Evolutionary conservation across 1,140 invertebrate genomes (phyloP).

Genomic region (Thereuonema tuberculata): DNA sequence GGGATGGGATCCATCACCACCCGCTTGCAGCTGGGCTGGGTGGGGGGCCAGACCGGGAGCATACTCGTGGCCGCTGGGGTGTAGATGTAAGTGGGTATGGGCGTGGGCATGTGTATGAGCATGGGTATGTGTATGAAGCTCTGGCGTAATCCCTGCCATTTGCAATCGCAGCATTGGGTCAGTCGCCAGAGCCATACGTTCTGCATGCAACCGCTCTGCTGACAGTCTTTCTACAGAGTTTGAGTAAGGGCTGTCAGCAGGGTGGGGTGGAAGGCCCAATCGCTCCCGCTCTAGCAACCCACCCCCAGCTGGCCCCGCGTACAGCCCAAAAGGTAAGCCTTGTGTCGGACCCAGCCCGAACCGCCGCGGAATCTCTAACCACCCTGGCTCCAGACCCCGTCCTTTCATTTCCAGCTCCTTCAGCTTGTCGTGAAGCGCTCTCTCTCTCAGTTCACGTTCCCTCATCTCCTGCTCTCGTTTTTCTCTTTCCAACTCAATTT

Average conservation of each 20-base stretch:
- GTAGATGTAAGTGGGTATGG: slow-evolving; percentile 74
- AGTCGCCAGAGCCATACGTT: slow-evolving; percentile 50
- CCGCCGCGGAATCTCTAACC: slow-evolving; percentile 75
- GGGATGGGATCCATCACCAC: no score
- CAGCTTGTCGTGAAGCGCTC: slow-evolving; percentile 58
- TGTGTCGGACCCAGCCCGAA: slow-evolving; percentile 26
- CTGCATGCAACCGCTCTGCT: slow-evolving; percentile 40
- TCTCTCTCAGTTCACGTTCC: slow-evolving; percentile 67
- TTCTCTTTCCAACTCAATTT: slow-evolving; percentile 66
- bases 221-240: slow-evolving; percentile 27
- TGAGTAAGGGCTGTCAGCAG: slow-evolving; percentile 7
- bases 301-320: slow-evolving; percentile 24
- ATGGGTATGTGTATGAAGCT: slow-evolving; percentile 68
- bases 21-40: no score
- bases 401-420: slow-evolving; percentile 68
- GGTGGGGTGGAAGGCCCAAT: slow-evolving; percentile 34
- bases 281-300: slow-evolving; percentile 68
- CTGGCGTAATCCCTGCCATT: slow-evolving; percentile 64
- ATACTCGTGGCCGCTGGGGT: slow-evolving; percentile 65
- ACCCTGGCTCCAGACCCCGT: slow-evolving; percentile 63
- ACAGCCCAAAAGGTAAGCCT: slow-evolving; percentile 24
- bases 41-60: slow-evolving; percentile 32
- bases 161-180: slow-evolving; percentile 65
- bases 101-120: slow-evolving; percentile 59
- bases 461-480: slow-evolving; percentile 69